Conservation (phyloP, 2,113 vertebrate species). For the Chiloscyllium plagiosum region DNA sequence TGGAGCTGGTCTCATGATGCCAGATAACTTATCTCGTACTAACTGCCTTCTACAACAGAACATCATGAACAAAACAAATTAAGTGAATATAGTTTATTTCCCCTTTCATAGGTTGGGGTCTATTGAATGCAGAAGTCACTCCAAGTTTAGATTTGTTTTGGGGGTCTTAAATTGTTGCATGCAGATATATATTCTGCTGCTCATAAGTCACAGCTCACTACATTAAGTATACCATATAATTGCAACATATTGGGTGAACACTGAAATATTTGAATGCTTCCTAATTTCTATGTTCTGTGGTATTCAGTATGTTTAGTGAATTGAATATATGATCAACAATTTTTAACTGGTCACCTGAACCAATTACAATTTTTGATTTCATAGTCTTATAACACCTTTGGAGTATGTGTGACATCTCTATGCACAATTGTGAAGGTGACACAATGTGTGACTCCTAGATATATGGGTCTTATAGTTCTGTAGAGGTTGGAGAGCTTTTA, state of each 20-base stretch:
- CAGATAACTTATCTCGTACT: too few species aligned
- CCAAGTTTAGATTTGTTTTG: not conserved
- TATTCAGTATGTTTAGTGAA: not conserved
- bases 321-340: not conserved
- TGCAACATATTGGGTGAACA: not conserved
- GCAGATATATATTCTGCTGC: not conserved
- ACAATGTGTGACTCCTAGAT: not conserved
- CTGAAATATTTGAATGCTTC: not conserved
- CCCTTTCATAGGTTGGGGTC: not conserved
- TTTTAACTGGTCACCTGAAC: not conserved
- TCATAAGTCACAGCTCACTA: not conserved
- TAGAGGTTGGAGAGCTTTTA: too few species aligned
- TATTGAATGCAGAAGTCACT: not conserved
- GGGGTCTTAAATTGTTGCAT: not conserved
- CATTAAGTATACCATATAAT: not conserved
- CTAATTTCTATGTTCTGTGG: not conserved
- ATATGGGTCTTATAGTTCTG: not conserved
- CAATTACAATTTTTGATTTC: not conserved
- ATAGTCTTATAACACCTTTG: not conserved
- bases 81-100: too few species aligned
- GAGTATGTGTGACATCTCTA: not conserved
- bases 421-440: not conserved
- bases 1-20: too few species aligned
- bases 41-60: too few species aligned
- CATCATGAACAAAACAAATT: too few species aligned